Conservation (phyloP, 2,113 vertebrate species). For the Arothron firmamentum region DNA sequence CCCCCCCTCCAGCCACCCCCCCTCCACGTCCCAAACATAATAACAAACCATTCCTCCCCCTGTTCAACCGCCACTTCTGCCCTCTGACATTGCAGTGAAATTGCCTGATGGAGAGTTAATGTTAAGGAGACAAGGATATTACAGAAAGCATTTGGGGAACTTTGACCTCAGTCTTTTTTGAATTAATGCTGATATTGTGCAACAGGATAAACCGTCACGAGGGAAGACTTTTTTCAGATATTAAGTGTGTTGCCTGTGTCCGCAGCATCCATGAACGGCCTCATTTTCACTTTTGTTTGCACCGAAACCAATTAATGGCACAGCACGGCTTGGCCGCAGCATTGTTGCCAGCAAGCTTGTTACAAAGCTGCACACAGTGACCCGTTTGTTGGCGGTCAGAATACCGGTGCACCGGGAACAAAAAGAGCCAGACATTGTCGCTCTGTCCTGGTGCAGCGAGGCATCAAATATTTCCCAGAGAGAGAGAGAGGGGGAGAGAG, state of each 20-base stretch:
- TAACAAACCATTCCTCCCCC: slow-evolving; percentile 44
- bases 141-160: slow-evolving; percentile 10
- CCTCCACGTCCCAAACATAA: slow-evolving; percentile 52
- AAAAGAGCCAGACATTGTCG: slow-evolving; percentile 58
- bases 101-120: slow-evolving; percentile 16
- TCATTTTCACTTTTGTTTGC: slow-evolving; percentile 63
- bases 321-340: slow-evolving; percentile 35
- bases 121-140: background rate
- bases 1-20: too few relatives aligned
- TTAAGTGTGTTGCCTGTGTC: slow-evolving; percentile 20
- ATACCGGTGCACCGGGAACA: slow-evolving; percentile 44
- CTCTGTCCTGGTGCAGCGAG: slow-evolving; percentile 65
- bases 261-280: slow-evolving; percentile 21
- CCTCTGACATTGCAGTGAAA: slow-evolving; percentile 22
- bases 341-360: slow-evolving; percentile 50
- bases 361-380: slow-evolving; percentile 55
- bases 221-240: slow-evolving; percentile 26
- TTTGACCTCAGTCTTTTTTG: slow-evolving; percentile 29
- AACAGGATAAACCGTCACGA: slow-evolving; percentile 20
- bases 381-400: slow-evolving; percentile 59
- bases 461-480: slow-evolving; percentile 54
- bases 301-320: slow-evolving; percentile 58
- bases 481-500: slow-evolving; percentile 27
- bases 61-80: slow-evolving; percentile 14
- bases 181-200: slow-evolving; percentile 4